These are phyloP conservation scores for Pogonocherus hispidulus DNA, from an alignment of 2,888 invertebrate genomes.

Conservation along the genomic window DNA sequence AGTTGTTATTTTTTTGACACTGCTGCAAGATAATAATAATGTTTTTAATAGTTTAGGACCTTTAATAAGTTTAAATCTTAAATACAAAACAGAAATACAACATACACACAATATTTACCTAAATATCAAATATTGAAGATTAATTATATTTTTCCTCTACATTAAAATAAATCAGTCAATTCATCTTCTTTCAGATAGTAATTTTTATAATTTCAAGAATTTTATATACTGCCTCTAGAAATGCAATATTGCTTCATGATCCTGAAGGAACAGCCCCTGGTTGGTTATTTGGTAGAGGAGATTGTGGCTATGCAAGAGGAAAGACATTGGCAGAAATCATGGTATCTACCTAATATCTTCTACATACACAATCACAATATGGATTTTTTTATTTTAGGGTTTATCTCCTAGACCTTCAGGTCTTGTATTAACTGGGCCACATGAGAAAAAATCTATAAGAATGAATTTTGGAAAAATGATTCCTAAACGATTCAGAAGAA, in stretches of 20 bases:
- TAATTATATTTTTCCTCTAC: too few relatives aligned
- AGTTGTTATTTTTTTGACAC: too few relatives aligned
- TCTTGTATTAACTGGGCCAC: constrained; percentile 31
- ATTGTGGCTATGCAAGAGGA: constrained; percentile 62
- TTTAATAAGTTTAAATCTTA: too few relatives aligned
- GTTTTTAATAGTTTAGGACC: too few relatives aligned
- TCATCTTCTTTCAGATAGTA: constrained; percentile 63
- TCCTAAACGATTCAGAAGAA: constrained; percentile 23
- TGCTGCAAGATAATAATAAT: too few relatives aligned
- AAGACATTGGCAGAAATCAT: constrained; percentile 63
- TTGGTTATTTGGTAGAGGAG: constrained; percentile 67
- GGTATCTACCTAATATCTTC: constrained; percentile 44
- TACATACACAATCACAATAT: not conserved
- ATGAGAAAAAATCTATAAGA: constrained; percentile 2
- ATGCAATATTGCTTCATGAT: constrained; percentile 71
- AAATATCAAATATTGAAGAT: too few relatives aligned
- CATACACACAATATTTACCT: too few relatives aligned
- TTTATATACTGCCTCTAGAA: constrained; percentile 71
- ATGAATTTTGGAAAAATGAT: constrained; percentile 14
- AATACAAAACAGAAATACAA: too few relatives aligned
- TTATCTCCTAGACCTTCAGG: constrained; percentile 38
- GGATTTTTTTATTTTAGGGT: constrained; percentile 36
- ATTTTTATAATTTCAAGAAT: constrained; percentile 71
- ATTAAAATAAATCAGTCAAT: too few relatives aligned
- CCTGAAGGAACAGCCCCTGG: constrained; percentile 69